Evolutionary conservation across 2,797 vertebrate species (phyloP), one percentile per base, ranked within the genome.

Genomic region (Pempheris klunzingeri): DNA sequence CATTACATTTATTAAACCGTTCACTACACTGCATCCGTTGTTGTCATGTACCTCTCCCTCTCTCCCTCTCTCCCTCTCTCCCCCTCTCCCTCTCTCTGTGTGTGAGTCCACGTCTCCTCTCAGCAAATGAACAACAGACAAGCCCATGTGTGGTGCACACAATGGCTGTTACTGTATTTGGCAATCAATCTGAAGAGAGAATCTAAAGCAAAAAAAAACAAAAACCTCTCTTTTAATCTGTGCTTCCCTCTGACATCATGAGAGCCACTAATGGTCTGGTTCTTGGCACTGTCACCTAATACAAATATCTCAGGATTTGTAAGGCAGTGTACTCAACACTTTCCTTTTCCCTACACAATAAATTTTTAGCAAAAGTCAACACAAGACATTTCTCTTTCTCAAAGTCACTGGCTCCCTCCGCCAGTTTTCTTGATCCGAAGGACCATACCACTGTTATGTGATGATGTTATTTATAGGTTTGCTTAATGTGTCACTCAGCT

Each of bases 1-100:
- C 55, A 78, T 74, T 62, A 77, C 36, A 80, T 84, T 86, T 85
- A 87, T 67, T 80, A 66, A 84, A 85, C 76, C 24, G 28, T 54
- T 64, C 70, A 79, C 63, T 38, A 70, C 64, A 20, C 24, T 24
- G 5, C 59, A 49, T 71, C 43, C 15, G 44, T 60, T 44, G 38
- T 44, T 60, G 54, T 57, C 30, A 34, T 15, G 6, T 32, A 32
- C 30, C 6, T 5, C 7, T 30, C 28, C n/a, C 36, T 7, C 1
- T 50, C 12, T 46, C 36, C 43, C 14, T n/a, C 13, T 7, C 7
- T 30, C 28, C n/a, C 36, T 7, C 1, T 50, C 12, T 46, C 36
- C 43, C 14, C 4, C 64, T 12, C 34, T 39, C 67, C 34, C 49
- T 50, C 22, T 18, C 18, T 43, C 43, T 62, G 34, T 65, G 44